These are phyloP conservation scores for Cheilosia impressa DNA, from an alignment of 2,888 invertebrate genomes.

Conservation along the genomic window DNA sequence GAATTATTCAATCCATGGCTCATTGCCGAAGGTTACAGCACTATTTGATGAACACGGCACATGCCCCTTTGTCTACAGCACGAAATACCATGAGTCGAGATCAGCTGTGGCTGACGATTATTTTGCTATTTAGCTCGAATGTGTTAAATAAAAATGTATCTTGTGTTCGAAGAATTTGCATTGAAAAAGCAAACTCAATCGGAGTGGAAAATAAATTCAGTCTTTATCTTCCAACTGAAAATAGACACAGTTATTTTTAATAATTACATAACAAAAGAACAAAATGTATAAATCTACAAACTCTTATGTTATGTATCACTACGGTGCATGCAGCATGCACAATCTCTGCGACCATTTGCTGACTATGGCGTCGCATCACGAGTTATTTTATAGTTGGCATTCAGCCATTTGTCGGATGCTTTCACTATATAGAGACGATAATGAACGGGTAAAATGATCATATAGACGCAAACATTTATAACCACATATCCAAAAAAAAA, in stretches of 20 bases:
- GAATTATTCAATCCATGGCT: slow-evolving; percentile 20
- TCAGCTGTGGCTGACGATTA: slow-evolving; percentile 10
- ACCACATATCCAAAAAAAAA: neutral
- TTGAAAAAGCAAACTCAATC: too few species aligned
- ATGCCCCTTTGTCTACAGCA: neutral
- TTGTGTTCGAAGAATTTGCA: neutral
- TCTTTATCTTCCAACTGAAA: neutral
- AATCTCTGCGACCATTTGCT: neutral
- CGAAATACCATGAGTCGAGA: neutral
- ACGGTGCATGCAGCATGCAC: neutral
- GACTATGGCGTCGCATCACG: slow-evolving; percentile 5
- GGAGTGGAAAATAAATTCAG: neutral
- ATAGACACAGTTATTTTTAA: slow-evolving; percentile 30
- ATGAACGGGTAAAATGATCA: too few species aligned
- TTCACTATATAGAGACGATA: too few species aligned
- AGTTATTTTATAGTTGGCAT: slow-evolving; percentile 78
- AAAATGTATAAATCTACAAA: neutral
- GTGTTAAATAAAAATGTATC: too few species aligned
- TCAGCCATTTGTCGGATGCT: slow-evolving; percentile 57
- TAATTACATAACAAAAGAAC: slow-evolving; percentile 26
- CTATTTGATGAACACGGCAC: neutral
- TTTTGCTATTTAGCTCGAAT: neutral
- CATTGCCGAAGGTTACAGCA: slow-evolving; percentile 10
- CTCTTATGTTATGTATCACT: neutral
- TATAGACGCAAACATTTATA: neutral